Base-by-base conservation (phyloP, 2,888 invertebrate genomes). In the Noctua fimbriata region DNA sequence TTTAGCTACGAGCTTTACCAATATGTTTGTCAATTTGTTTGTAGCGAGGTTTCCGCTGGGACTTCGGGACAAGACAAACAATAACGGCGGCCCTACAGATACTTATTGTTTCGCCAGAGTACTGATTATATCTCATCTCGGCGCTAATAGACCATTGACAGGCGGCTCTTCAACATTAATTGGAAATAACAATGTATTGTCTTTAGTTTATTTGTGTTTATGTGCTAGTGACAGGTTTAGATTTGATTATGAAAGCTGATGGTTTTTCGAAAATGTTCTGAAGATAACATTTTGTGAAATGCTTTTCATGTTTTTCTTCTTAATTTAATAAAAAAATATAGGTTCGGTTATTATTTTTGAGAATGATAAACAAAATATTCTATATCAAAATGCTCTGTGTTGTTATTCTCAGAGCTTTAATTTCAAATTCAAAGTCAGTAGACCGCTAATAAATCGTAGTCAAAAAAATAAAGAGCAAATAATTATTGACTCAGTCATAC, bases 11-110 rank as follows among this genome's bases (percentile, higher is more conserved):
- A 36, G 36, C n/a, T 67, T 65, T 67, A 67, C 44, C 67, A 44
- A 89, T 93, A 93, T 93, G 93, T 95, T 93, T 92, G 92, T 93
- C 94, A 94, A 95, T 94, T 94, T 94, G 93, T 94, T 92, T 88
- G 88, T 88, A 85, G 90, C 90, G 83, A 87, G 91, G 89, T 89
- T 81, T 95, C 94, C 92, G 94, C 94, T 93, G 96, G 71, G 95
- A 88, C 89, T 90, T 90, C 90, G 91, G 89, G 93, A 93, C 93
- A 92, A 92, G 94, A 94, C 94, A 95, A 95, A 94, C 94, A 95
- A 95, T 94, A 94, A 94, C 94, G 92, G 94, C 91, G 93, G 82
- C 94, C 96, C 95, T 90, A 91, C 86, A 88, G 94, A 92, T 93
- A 93, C 93, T 94, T 95, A 95, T 95, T 95, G 96, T 95, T 92